phyloP scores from a whole-genome alignment of 2,797 vertebrate genomes.

The Falco berigora region DNA sequence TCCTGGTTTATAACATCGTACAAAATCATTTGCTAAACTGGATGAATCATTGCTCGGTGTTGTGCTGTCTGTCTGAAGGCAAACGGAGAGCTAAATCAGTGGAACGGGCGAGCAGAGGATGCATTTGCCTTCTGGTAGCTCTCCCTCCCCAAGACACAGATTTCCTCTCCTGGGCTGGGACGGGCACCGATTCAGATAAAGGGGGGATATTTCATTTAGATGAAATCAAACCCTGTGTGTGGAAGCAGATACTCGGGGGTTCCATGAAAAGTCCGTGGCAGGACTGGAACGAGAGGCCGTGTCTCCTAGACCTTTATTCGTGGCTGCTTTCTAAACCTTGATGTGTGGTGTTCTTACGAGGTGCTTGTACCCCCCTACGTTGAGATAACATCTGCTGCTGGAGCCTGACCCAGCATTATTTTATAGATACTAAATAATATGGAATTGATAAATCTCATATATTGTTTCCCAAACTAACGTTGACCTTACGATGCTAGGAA shows the following conservation, averaged over 20 bases:
- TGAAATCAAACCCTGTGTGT: not conserved
- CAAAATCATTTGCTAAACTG: not conserved
- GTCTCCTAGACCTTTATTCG: rapidly evolving
- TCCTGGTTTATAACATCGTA: not conserved
- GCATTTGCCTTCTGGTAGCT: not conserved
- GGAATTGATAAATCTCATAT: too few relatives aligned
- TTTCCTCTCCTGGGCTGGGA: not conserved
- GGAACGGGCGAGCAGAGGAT: not conserved
- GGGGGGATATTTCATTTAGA: not conserved
- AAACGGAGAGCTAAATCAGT: not conserved
- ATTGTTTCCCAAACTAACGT: not conserved
- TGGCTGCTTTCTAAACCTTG: not conserved
- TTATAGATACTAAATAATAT: not conserved
- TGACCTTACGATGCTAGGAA: not conserved
- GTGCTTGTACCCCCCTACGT: not conserved
- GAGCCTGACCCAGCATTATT: not conserved
- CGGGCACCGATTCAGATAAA: not conserved
- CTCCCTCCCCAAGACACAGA: not conserved
- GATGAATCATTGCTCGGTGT: not conserved
- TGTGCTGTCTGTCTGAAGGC: not conserved
- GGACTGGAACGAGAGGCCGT: not conserved
- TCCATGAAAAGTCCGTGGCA: too few relatives aligned
- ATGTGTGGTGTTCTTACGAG: not conserved
- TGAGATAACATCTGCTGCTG: not conserved
- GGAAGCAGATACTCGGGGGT: not conserved